Evolutionary conservation across 1,140 invertebrate species (phyloP).

Genomic region (Heliconius himera): DNA sequence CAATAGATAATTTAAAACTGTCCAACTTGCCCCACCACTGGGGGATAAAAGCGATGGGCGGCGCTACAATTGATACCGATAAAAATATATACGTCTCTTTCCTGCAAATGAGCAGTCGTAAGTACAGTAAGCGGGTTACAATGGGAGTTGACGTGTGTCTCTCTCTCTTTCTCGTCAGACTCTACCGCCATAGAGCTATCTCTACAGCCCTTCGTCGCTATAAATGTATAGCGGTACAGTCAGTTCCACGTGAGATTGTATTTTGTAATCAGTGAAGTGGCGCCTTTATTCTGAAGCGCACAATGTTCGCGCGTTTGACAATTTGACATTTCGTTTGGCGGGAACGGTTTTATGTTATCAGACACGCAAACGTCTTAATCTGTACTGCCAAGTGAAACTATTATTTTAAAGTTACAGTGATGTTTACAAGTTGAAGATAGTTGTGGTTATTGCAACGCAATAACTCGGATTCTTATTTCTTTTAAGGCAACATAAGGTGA

Average conservation of each 20-base stretch:
- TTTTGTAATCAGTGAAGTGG: slow-evolving; percentile 81
- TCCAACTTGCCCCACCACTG: slow-evolving; percentile 72
- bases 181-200: slow-evolving; percentile 55
- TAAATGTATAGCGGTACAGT: slow-evolving; percentile 72
- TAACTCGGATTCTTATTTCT: slow-evolving; percentile 75
- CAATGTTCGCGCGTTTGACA: slow-evolving; percentile 76
- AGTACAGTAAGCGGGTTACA: slow-evolving; percentile 74
- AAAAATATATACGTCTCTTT: slow-evolving; percentile 68
- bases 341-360: slow-evolving; percentile 63
- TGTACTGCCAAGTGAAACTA: slow-evolving; percentile 45
- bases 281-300: slow-evolving; percentile 71
- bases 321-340: slow-evolving; percentile 79
- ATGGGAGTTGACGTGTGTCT: slow-evolving; percentile 62
- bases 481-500: slow-evolving; percentile 60
- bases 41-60: slow-evolving; percentile 72
- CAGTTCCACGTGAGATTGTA: slow-evolving; percentile 78
- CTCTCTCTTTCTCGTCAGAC: slow-evolving; percentile 56
- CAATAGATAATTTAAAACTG: slow-evolving; percentile 82
- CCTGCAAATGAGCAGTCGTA: slow-evolving; percentile 74
- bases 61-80: slow-evolving; percentile 61
- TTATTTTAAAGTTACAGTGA: slow-evolving; percentile 60
- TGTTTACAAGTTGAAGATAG: slow-evolving; percentile 70
- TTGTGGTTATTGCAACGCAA: slow-evolving; percentile 73
- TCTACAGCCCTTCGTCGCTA: slow-evolving; percentile 70
- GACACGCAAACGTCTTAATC: slow-evolving; percentile 42